Base-by-base conservation (phyloP, 2,797 vertebrate species). In the Valencia hispanica region DNA sequence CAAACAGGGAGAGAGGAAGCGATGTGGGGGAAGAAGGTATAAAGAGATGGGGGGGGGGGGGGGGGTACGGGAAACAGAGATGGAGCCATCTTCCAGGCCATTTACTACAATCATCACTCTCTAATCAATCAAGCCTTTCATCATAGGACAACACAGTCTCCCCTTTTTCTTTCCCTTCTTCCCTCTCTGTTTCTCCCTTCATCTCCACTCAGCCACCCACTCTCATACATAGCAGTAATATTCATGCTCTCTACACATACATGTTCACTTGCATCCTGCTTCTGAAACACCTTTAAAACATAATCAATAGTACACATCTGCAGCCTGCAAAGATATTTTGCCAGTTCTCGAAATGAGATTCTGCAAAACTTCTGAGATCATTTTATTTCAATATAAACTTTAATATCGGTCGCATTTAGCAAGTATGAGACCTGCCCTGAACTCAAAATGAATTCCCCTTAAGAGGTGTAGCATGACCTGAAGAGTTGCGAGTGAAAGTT, bases 41-140 rank as follows among this genome's bases (percentile, higher is more conserved):
- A 80, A 93, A 94, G 90, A 94, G 93, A 92, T 89, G 86, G 94
- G 93, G 41, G 85, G 90, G 94, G 93, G 92, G 89, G 86, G 94
- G 93, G 53, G 85, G 79, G 84, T 86, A 88, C 74, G 78, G 89
- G 84, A 93, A 91, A 91, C 91, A 91, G 93, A 93, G 93, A 94
- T 90, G 92, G 91, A 94, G 89, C 91, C 94, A 95, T 95, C 94
- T 95, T 96, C 94, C 93, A 94, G 93, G 91, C 93, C 95, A 95
- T 96, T 96, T 95, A 93, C 94, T 87, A 92, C 94, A 96, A 96
- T 96, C 95, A 95, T 95, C 94, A 91, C 93, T 94, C 93, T 93
- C 92, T 95, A 95, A 96, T 96, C 95, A 96, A 96, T 96, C 94
- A 95, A 91, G 90, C 93, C 95, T 96, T 96, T 96, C 95, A 96